phyloP scores from a whole-genome alignment of 2,113 vertebrate genomes.

The Polypterus senegalus region DNA sequence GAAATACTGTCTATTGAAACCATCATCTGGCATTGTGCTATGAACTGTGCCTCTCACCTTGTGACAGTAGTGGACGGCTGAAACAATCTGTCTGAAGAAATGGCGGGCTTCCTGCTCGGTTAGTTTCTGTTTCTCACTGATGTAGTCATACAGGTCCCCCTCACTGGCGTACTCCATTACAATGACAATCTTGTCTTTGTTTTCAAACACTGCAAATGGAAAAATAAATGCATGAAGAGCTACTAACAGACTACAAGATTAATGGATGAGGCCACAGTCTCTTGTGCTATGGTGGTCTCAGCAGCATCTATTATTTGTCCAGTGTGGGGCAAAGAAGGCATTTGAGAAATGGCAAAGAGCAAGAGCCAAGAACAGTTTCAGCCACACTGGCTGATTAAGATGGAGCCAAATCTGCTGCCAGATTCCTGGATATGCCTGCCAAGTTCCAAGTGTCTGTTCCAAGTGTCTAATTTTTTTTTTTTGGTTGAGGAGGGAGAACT shows the following conservation, averaged over 20 bases:
- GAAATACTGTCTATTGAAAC: no score
- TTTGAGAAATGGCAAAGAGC: no score
- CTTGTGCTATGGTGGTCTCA: rapidly evolving
- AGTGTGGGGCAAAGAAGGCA: no score
- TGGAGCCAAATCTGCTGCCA: no score
- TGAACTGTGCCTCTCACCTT: constrained; percentile 42
- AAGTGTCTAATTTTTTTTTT: no score
- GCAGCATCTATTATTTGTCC: no score
- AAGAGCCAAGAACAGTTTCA: no score
- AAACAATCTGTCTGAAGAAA: constrained; percentile 90
- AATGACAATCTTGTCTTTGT: constrained; percentile 91
- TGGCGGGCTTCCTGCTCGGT: constrained; percentile 67
- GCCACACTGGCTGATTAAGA: no score
- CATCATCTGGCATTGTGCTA: background rate
- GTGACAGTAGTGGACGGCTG: constrained; percentile 85
- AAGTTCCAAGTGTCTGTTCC: no score
- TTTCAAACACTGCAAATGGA: constrained; percentile 74
- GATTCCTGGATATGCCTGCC: no score
- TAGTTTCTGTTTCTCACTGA: constrained; percentile 67
- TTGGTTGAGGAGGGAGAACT: no score
- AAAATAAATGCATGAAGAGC: background rate
- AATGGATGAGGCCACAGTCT: rapidly evolving
- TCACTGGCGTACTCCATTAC: constrained; percentile 93
- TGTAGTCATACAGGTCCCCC: constrained; percentile 86
- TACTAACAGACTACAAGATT: background rate